phyloP scores from a whole-genome alignment of 2,797 vertebrate genomes.

The Apogon talboti region DNA sequence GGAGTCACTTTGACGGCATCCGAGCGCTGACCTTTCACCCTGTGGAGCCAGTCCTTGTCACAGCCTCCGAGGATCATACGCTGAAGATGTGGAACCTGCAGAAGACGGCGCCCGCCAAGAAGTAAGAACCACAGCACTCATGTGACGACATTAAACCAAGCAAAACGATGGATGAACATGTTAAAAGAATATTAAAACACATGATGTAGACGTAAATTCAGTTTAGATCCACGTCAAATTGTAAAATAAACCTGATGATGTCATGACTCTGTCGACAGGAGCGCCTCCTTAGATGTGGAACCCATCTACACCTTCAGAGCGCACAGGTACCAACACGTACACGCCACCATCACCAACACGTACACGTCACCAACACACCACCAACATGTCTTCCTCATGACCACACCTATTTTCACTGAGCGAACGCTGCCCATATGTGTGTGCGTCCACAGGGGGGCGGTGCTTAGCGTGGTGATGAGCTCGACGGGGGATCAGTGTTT shows the following conservation, averaged over 20 bases:
- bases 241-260: too few relatives aligned
- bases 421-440: too few relatives aligned
- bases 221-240: too few relatives aligned
- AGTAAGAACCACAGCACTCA: constrained; percentile 79
- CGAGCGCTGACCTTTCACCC: constrained; percentile 96
- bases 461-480: constrained; percentile 87
- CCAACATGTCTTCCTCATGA: too few relatives aligned
- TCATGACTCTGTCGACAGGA: constrained; percentile 77
- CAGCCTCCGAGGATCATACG: constrained; percentile 98
- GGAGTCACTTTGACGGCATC: constrained; percentile 98
- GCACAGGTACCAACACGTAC: constrained; percentile 83
- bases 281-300: constrained; percentile 93
- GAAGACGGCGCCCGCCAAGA: constrained; percentile 98
- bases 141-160: too few relatives aligned
- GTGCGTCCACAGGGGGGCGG: constrained; percentile 33
- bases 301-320: constrained; percentile 97
- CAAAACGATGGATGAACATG: too few relatives aligned
- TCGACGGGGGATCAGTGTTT: constrained; percentile 93
- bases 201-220: too few relatives aligned
- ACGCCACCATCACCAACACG: too few relatives aligned
- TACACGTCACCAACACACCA: constrained; percentile 29
- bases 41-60: constrained; percentile 94
- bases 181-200: too few relatives aligned
- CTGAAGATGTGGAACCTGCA: constrained; percentile 99
- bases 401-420: too few relatives aligned